Evolutionary conservation across 2,888 invertebrate genomes (phyloP).

Genomic region (Callimorpha dominula): DNA sequence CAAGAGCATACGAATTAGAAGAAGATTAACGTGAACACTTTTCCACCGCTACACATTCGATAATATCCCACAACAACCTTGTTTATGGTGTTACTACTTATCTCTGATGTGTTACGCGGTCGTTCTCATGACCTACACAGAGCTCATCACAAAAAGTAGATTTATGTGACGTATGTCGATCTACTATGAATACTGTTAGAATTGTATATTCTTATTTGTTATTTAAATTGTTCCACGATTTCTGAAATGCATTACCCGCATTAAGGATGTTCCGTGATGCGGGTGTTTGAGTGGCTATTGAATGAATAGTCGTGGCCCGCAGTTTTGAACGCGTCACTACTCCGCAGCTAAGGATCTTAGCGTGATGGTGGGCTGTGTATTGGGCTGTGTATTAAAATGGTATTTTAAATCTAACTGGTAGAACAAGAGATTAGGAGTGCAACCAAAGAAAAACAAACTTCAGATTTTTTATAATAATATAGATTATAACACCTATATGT

Average conservation of each 20-base stretch:
- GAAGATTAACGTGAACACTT: not conserved
- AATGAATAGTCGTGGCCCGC: not conserved
- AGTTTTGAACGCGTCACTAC: not conserved
- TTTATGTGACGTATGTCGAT: constrained; percentile 27
- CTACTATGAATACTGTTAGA: constrained; percentile 20
- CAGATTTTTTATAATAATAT: too few species aligned
- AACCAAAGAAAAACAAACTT: too few species aligned
- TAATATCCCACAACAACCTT: constrained; percentile 24
- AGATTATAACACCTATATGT: too few species aligned
- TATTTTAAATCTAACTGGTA: too few species aligned
- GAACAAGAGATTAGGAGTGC: too few species aligned
- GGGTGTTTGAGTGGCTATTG: not conserved
- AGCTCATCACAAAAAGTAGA: constrained; percentile 40
- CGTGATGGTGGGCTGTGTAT: too few species aligned
- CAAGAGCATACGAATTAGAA: not conserved
- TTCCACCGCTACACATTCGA: constrained; percentile 14
- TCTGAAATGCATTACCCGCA: not conserved
- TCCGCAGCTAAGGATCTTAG: too few species aligned
- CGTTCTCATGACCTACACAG: constrained; percentile 80
- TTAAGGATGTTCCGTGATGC: too few species aligned
- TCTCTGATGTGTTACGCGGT: constrained; percentile 73
- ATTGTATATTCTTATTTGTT: not conserved
- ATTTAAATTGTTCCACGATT: not conserved
- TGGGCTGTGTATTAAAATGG: too few species aligned
- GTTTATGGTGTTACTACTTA: constrained; percentile 56